A percentile compares a stretch with the other conserved stretches of the same genome.
These are phyloP conservation scores for Schizopygopsis malacanthus DNA, from an alignment of 2,797 vertebrate genomes.

Conservation along the genomic window DNA sequence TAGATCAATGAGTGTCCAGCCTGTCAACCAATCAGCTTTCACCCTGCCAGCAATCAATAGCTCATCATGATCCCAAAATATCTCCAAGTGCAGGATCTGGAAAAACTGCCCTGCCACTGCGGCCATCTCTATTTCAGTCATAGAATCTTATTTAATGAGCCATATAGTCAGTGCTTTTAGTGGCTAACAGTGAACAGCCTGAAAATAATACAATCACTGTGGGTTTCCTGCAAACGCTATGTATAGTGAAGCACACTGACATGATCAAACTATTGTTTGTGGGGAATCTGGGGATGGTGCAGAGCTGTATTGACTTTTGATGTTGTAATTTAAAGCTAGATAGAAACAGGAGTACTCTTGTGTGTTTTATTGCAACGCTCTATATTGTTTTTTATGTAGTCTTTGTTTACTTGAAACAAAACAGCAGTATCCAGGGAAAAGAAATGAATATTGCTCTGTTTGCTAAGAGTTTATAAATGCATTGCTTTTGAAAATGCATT, in stretches of 20 bases:
- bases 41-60: conserved; percentile 56
- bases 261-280: conserved; percentile 31
- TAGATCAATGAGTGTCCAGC: conserved; percentile 52
- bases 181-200: conserved; percentile 3
- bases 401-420: neutral
- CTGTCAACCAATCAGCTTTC: conserved; percentile 55
- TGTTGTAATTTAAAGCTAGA: conserved; percentile 15
- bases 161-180: neutral
- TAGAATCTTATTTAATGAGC: conserved; percentile 30
- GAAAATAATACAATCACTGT: conserved; percentile 1
- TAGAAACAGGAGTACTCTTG: neutral
- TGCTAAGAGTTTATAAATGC: neutral
- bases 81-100: conserved; percentile 51
- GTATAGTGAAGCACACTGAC: neutral
- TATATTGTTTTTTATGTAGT: neutral
- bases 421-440: neutral
- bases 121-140: conserved; percentile 34
- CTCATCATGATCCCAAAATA: conserved; percentile 63
- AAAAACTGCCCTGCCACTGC: conserved; percentile 31
- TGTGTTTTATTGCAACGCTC: neutral
- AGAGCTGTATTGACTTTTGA: conserved; percentile 32
- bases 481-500: neutral
- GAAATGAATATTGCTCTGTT: neutral
- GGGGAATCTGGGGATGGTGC: neutral
- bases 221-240: neutral